phyloP scores from a whole-genome alignment of 2,888 invertebrate species.

The Gisinianus flammeolus region DNA sequence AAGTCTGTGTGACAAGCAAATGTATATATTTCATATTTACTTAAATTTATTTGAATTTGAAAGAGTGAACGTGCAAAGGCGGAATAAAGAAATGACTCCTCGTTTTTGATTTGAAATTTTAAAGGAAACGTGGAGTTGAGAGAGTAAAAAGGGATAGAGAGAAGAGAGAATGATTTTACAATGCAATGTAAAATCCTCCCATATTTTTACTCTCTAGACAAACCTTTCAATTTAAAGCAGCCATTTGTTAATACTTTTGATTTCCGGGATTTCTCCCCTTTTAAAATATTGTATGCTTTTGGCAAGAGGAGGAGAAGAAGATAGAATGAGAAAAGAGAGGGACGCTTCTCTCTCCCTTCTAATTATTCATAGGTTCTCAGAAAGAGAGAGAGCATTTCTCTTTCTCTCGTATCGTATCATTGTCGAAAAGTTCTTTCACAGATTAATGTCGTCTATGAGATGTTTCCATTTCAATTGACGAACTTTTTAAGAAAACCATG shows the following conservation, averaged over 20 bases:
- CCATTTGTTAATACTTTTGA: conserved; percentile 36
- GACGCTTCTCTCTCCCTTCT: neutral
- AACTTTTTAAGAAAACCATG: too few species aligned
- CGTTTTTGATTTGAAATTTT: too few species aligned
- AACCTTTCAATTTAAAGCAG: conserved; percentile 33
- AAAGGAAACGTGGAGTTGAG: too few species aligned
- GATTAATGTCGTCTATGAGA: conserved; percentile 21
- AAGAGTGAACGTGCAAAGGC: too few species aligned
- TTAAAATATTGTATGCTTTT: conserved; percentile 28
- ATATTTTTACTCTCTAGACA: neutral
- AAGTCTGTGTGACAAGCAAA: too few species aligned
- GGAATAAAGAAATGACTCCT: too few species aligned
- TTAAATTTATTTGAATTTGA: too few species aligned
- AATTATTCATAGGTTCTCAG: conserved; percentile 34
- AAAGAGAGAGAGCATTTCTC: neutral
- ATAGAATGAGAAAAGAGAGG: neutral
- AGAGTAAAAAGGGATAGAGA: neutral
- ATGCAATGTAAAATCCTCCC: neutral
- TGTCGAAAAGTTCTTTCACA: conserved; percentile 4
- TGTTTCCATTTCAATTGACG: neutral
- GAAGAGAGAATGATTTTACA: neutral
- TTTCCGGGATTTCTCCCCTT: conserved; percentile 36
- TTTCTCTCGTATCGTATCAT: neutral
- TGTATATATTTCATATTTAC: too few species aligned
- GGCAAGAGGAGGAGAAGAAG: neutral